Evolutionary conservation across 2,797 vertebrate species (phyloP).

Genomic region (Brotula barbata): DNA sequence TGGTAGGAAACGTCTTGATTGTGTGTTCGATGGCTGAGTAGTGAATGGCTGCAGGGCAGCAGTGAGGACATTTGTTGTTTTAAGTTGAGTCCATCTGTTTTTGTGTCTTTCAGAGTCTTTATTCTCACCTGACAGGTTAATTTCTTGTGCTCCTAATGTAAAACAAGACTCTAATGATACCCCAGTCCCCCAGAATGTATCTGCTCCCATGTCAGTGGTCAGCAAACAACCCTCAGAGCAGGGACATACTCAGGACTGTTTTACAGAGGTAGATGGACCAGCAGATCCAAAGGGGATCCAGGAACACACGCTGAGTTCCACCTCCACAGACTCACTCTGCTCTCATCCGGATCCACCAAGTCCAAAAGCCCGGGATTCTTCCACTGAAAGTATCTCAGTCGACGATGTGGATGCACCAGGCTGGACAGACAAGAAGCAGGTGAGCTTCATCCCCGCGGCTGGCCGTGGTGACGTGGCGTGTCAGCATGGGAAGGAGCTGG

Average conservation of each 20-base stretch:
- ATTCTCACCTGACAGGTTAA: slow-evolving; percentile 61
- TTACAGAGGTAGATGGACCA: slow-evolving; percentile 45
- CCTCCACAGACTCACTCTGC: slow-evolving; percentile 79
- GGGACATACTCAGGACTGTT: slow-evolving; percentile 55
- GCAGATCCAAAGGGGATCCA: slow-evolving; percentile 77
- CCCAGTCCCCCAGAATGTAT: slow-evolving; percentile 27
- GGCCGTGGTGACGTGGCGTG: slow-evolving; percentile 46
- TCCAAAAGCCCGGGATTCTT: slow-evolving; percentile 51
- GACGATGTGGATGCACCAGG: slow-evolving; percentile 41
- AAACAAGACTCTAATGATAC: slow-evolving; percentile 50
- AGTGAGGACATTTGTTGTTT: neutral
- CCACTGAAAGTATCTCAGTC: slow-evolving; percentile 51
- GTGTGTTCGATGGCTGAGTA: neutral
- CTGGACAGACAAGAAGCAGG: slow-evolving; percentile 84
- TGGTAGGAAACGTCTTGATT: neutral
- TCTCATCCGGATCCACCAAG: slow-evolving; percentile 38
- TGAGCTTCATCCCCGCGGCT: slow-evolving; percentile 78
- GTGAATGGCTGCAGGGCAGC: neutral
- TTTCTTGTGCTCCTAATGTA: slow-evolving; percentile 53
- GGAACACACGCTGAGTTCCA: slow-evolving; percentile 79
- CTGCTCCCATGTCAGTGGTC: slow-evolving; percentile 66
- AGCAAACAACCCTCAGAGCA: slow-evolving; percentile 71
- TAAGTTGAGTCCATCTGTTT: slow-evolving; percentile 38
- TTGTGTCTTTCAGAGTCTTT: slow-evolving; percentile 78
- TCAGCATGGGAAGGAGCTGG: slow-evolving; percentile 63